Base-by-base conservation (phyloP, 2,113 vertebrate genomes). In the Girardinichthys multiradiatus region DNA sequence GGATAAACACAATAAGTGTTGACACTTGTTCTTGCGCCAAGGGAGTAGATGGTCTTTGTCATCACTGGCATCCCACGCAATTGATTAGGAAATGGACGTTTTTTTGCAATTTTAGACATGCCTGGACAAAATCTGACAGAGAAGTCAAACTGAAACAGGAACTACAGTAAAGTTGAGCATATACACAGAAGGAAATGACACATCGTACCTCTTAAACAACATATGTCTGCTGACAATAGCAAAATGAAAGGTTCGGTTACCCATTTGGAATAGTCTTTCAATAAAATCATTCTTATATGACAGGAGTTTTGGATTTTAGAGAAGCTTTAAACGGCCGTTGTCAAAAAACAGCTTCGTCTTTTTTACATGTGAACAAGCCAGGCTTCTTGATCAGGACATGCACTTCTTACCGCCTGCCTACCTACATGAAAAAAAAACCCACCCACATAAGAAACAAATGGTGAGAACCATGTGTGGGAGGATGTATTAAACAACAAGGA, bases 171-270 rank as follows among this genome's bases (percentile, higher is more conserved):
- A 63, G 63, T 59, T 65, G n/a, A 45, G 48, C 45, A 21, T 28
- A 21, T 9, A 17, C 21, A 35, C 33, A 60, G 39, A 84, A 90
- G 86, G 89, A 90, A 91, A 90, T 87, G 86, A 89, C 79, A 87
- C 78, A 83, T 80, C 60, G 13, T 58, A 67, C 60, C 31, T 27
- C 3, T n/a, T 63, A 6, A 31, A 39, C 61, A 0, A 15, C 35
- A 61, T 82, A 75, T 81, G 64, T 81, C 77, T 80, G 72, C 71
- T 74, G 78, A 84, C 65, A 57, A 39, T 48, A 57, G 24, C 28
- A 66, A 79, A 80, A 51, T 37, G 33, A 64, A 66, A 67, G 42
- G 33, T 62, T 9, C 21, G 11, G 31, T 54, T 8, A 54, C 9
- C 21, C 4, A 24, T 54, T 54, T 10, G 48, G 21, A 24, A 54